A percentile compares a stretch with the other conserved stretches of the same genome.
Conservation (phyloP, 2,113 vertebrate genomes). For the Patagioenas fasciata region DNA sequence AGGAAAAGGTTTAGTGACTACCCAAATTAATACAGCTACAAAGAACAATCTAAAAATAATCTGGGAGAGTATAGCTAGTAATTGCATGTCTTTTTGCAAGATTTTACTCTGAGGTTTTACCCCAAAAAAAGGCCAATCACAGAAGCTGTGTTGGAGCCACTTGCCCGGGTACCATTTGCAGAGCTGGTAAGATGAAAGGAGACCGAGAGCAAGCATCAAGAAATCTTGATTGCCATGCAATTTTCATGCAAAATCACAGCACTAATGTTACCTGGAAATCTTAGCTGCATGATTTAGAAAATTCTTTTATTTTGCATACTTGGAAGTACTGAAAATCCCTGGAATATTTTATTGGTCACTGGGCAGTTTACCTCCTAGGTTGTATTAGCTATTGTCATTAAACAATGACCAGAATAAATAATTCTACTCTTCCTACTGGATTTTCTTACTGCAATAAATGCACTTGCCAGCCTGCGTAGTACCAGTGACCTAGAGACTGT, state of each 20-base stretch:
- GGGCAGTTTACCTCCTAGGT: not conserved
- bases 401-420: not conserved
- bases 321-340: not conserved
- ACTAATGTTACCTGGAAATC: not conserved
- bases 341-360: not conserved
- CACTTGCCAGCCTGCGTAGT: not conserved
- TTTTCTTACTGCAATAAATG: not conserved
- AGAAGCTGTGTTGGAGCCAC: not conserved
- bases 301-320: not conserved
- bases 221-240: not conserved
- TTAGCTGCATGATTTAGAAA: not conserved
- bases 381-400: not conserved
- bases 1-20: not conserved
- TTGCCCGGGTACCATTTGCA: not conserved
- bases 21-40: not conserved
- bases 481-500: not conserved
- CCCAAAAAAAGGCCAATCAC: not conserved
- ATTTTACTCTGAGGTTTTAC: not conserved
- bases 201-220: not conserved
- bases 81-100: not conserved
- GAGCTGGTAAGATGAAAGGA: not conserved
- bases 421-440: not conserved
- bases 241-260: not conserved
- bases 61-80: not conserved
- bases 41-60: conserved; percentile 10